A percentile compares a stretch with the other conserved stretches of the same genome.
phyloP scores from a whole-genome alignment of 2,888 invertebrate species.

The Aethes cnicana region DNA sequence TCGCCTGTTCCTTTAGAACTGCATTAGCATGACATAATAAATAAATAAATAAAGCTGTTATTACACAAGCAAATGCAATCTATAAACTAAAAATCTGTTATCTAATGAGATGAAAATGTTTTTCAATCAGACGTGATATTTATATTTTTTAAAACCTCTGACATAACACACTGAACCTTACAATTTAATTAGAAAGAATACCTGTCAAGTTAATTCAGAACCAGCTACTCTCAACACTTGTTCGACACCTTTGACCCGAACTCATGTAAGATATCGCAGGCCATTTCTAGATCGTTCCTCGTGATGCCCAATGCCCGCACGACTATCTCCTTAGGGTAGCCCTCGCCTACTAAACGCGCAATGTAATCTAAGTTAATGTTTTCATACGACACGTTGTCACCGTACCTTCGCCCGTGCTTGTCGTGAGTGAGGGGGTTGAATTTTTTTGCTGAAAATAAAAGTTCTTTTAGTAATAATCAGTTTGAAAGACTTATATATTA shows the following conservation, averaged over 20 bases:
- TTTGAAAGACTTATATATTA: neutral
- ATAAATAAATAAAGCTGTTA: constrained; percentile 25
- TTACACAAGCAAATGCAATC: constrained; percentile 21
- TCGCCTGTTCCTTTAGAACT: neutral
- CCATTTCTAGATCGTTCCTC: constrained; percentile 96
- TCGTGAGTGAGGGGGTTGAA: constrained; percentile 78
- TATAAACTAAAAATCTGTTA: constrained; percentile 21
- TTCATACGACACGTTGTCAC: constrained; percentile 87
- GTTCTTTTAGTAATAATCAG: constrained; percentile 6
- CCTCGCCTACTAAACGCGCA: constrained; percentile 92
- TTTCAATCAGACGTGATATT: too few species aligned
- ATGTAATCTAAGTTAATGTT: constrained; percentile 96
- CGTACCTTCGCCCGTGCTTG: constrained; percentile 73
- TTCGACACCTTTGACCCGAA: constrained; percentile 85
- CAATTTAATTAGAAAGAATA: too few species aligned
- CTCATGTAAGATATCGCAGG: constrained; percentile 95
- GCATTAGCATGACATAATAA: neutral
- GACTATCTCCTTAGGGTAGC: constrained; percentile 94
- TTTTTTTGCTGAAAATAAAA: constrained; percentile 73
- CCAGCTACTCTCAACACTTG: constrained; percentile 64
- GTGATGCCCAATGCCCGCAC: constrained; percentile 95
- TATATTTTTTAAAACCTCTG: too few species aligned
- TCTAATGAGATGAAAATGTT: constrained; percentile 16
- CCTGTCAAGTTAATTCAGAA: too few species aligned
- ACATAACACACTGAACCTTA: too few species aligned